phyloP scores from a whole-genome alignment of 2,797 vertebrate genomes.

The Onychomys torridus region DNA sequence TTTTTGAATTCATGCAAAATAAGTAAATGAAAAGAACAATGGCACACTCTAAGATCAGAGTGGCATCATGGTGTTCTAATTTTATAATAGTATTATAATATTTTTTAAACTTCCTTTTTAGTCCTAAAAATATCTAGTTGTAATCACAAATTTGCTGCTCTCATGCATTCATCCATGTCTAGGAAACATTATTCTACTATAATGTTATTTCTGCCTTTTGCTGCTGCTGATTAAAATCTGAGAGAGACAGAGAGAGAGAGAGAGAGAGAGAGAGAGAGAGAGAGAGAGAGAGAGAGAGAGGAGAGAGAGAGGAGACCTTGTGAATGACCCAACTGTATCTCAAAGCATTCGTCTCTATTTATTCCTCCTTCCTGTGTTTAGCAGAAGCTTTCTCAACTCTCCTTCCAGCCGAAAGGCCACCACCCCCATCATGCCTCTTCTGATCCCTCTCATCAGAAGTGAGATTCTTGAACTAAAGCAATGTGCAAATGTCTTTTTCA shows the following conservation, averaged over 20 bases:
- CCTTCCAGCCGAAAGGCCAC: background rate
- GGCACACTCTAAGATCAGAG: slow-evolving; percentile 18
- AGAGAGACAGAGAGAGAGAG: background rate
- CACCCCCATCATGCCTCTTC: background rate
- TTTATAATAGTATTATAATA: slow-evolving; percentile 37
- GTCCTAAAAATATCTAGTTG: background rate
- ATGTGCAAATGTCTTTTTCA: background rate
- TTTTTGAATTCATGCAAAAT: slow-evolving; percentile 80
- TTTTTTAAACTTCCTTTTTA: background rate
- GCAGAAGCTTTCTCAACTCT: background rate
- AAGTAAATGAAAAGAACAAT: slow-evolving; percentile 72
- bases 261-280: background rate
- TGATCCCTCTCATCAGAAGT: background rate
- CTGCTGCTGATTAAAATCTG: background rate
- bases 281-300: background rate
- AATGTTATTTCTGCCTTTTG: background rate
- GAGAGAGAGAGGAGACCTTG: background rate
- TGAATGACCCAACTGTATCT: too few species aligned
- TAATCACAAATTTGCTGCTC: background rate
- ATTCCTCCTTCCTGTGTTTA: background rate
- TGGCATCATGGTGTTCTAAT: slow-evolving; percentile 20
- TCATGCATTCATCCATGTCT: background rate
- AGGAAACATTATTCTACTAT: background rate
- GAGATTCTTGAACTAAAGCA: background rate
- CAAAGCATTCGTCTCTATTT: rapidly evolving